A percentile compares a stretch with the other conserved stretches of the same genome.
phyloP scores from a whole-genome alignment of 2,113 vertebrate genomes.

The Peromyscus californicus region DNA sequence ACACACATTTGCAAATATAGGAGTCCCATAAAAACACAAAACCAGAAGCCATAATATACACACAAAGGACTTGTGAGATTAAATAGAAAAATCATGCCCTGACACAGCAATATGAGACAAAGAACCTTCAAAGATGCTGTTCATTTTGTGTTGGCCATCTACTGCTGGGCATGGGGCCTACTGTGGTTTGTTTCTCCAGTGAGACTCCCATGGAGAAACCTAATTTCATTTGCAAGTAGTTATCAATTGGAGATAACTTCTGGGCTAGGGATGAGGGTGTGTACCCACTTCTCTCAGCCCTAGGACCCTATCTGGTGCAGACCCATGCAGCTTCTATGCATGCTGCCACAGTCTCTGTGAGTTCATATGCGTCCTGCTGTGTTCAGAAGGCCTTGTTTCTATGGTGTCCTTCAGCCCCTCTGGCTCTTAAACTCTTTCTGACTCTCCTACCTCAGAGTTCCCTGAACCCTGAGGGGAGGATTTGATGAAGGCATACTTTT shows the following conservation, averaged over 20 bases:
- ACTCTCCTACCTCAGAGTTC: not conserved
- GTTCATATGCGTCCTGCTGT: not conserved
- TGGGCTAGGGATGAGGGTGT: not conserved
- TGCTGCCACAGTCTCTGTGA: not conserved
- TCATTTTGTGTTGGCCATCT: not conserved
- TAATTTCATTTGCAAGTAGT: not conserved
- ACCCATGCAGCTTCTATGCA: not conserved
- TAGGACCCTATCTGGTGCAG: not conserved
- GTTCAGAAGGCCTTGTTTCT: not conserved
- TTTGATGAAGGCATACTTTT: not conserved
- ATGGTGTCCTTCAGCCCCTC: not conserved
- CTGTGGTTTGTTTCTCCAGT: not conserved
- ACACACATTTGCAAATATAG: not conserved
- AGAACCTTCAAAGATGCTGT: not conserved
- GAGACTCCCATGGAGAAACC: not conserved
- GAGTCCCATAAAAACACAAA: not conserved
- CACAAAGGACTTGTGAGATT: not conserved
- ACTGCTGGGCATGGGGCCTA: not conserved
- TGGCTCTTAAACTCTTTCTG: not conserved
- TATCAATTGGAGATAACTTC: not conserved
- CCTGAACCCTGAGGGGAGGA: not conserved
- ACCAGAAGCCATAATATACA: not conserved
- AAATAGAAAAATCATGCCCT: not conserved
- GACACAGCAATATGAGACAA: not conserved
- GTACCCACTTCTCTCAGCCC: not conserved